phyloP scores from a whole-genome alignment of 2,113 vertebrate genomes.

The Panurus biarmicus region DNA sequence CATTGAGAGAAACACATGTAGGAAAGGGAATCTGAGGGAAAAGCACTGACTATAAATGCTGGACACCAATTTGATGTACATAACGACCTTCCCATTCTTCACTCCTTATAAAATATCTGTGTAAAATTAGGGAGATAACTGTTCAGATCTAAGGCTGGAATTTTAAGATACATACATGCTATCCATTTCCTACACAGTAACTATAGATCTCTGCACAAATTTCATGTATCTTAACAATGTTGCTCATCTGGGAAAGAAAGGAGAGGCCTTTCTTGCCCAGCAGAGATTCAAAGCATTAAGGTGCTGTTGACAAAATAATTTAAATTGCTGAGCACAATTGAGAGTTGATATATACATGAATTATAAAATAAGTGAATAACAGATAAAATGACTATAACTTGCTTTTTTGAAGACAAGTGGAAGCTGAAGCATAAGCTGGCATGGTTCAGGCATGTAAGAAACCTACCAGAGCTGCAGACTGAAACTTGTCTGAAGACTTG shows the following conservation, averaged over 20 bases:
- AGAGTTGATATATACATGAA: not conserved
- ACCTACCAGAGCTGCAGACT: not conserved
- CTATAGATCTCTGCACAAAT: not conserved
- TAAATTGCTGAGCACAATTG: not conserved
- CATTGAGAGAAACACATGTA: not conserved
- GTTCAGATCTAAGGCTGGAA: not conserved
- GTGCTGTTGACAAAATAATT: not conserved
- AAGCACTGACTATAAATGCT: not conserved
- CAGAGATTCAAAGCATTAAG: not conserved
- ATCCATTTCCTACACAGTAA: not conserved
- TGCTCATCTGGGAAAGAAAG: not conserved
- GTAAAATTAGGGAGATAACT: not conserved
- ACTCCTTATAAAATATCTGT: not conserved
- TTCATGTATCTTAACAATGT: not conserved
- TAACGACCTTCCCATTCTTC: not conserved
- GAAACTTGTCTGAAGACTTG: not conserved
- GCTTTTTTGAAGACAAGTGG: not conserved
- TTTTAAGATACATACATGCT: not conserved
- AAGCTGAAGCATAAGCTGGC: not conserved
- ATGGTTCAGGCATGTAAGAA: not conserved
- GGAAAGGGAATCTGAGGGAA: not conserved
- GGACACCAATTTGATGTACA: not conserved
- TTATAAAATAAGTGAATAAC: not conserved
- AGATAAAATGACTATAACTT: not conserved
- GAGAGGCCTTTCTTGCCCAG: not conserved